These are phyloP conservation scores for Muscina levida DNA, from an alignment of 2,888 invertebrate genomes.

Conservation along the genomic window DNA sequence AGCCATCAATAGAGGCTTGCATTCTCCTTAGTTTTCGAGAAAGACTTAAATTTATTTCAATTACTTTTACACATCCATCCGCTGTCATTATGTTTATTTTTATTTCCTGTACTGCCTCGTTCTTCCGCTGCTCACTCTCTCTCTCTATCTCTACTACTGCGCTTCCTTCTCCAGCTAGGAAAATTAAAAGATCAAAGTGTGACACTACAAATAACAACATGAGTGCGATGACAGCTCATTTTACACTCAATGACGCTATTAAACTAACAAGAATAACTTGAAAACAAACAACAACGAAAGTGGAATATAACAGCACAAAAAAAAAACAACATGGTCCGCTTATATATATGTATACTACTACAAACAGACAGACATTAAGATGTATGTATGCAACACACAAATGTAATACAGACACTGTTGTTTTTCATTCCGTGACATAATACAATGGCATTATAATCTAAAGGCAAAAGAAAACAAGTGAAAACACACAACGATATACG, in stretches of 20 bases:
- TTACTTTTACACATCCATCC: too few relatives aligned
- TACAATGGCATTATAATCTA: too few relatives aligned
- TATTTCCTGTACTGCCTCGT: neutral
- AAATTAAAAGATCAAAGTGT: slow-evolving; percentile 42
- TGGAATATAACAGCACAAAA: neutral
- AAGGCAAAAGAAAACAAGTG: neutral
- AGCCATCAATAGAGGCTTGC: too few relatives aligned
- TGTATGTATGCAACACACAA: neutral
- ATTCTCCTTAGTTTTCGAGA: too few relatives aligned
- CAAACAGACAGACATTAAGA: neutral
- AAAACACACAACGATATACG: too few relatives aligned
- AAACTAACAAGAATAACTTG: slow-evolving; percentile 24
- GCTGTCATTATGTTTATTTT: too few relatives aligned
- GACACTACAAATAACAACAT: slow-evolving; percentile 33
- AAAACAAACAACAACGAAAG: slow-evolving; percentile 16
- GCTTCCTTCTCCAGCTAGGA: neutral
- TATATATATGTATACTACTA: too few relatives aligned
- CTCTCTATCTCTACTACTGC: neutral
- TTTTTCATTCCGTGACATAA: too few relatives aligned
- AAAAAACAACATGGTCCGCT: too few relatives aligned
- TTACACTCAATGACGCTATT: slow-evolving; percentile 43
- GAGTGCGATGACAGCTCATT: slow-evolving; percentile 38
- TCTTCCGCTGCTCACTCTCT: neutral
- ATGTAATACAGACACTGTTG: too few relatives aligned
- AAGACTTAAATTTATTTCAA: too few relatives aligned